Base-by-base conservation (phyloP, 2,113 vertebrate species). In the Burhinus oedicnemus region DNA sequence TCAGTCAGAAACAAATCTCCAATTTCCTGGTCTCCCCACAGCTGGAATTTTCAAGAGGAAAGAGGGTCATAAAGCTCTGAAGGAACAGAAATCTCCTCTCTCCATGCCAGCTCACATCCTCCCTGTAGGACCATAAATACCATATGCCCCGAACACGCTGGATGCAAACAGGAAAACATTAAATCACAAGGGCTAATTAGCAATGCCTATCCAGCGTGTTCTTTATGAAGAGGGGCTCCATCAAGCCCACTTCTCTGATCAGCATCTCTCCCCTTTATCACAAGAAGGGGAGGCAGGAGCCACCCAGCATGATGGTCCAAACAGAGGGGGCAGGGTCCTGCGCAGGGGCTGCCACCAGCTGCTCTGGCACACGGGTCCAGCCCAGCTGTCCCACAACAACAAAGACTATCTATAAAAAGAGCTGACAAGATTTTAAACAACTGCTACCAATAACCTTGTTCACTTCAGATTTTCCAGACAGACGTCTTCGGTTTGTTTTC, bases 81-180 rank as follows among this genome's bases (percentile, higher is more conserved):
- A 95, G 95, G 85, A 95, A 85, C 72, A 96, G 90, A 94, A 96
- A 86, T 83, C 85, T 93, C 68, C 58, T 88, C 65, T 94, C 54
- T 55, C 55, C 61, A 42, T 93, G 93, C 93, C 94, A 96, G 86
- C 91, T 95, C 94, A 93, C 92, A 93, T 95, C 95, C 93, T 95
- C 94, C 91, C 83, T n/a, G 5, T 1, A 90, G 95, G 75, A 68
- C 30, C 85, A 44, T 86, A 90, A 95, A 95, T 83, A 70, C 82
- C 65, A 36, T 26, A 70, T 30, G 75, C 89, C 89, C 58, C 42
- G 45, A 86, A 70, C 64, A 71, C 0, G 0, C 29, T 21, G n/a
- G 34, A 58, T 81, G 68, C 86, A 61, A 92, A 65, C 75, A 95
- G 93, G 93, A 89, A 90, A 91, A 22, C 42, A 25, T 77, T 87